Evolutionary conservation across 2,888 invertebrate genomes (phyloP), one percentile per base, ranked within the genome.

Genomic region (Stenotaenia linearis): DNA sequence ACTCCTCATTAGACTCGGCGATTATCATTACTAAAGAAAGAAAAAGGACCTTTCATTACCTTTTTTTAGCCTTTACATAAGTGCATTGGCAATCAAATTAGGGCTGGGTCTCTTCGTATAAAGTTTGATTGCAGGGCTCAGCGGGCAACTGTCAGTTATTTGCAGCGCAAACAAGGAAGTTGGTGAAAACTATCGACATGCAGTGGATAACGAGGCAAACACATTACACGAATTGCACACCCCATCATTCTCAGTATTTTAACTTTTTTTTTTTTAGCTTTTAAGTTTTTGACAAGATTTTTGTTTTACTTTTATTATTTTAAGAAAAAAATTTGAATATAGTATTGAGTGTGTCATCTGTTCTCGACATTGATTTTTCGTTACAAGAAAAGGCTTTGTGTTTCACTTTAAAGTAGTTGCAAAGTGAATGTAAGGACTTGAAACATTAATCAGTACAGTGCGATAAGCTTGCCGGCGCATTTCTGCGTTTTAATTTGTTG

Each of bases 101-200:
- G 61, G 61, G 61, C 28, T 61, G 61, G 61, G 61, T 23, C 61
- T 45, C 61, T 61, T 28, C 61, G 28, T 61, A 23, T 25, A 61
- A 61, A 61, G 61, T 61, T 61, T 61, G 61, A 61, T 61, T 61
- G 61, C 61, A 23, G 61, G 61, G 61, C 61, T 61, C 61, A 61
- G 61, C 61, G 61, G 61, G 61, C 61, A 61, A 61, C 61, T 61
- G 61, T 61, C 61, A 61, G 61, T 61, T 61, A 61, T 61, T 61
- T 61, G 61, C 61, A 61, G 61, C 7, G 28, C 61, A 61, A 61
- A 61, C 61, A 61, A 61, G 61, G 61, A 61, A 61, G 61, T 61
- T 61, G 61, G 25, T 9, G 61, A 61, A 61, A 61, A 61, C 61
- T 61, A 25, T 61, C 61, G 61, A 61, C 61, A 61, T 25, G 61